Evolutionary conservation across 2,888 invertebrate genomes (phyloP).

Genomic region (Andricus quercusramuli): DNA sequence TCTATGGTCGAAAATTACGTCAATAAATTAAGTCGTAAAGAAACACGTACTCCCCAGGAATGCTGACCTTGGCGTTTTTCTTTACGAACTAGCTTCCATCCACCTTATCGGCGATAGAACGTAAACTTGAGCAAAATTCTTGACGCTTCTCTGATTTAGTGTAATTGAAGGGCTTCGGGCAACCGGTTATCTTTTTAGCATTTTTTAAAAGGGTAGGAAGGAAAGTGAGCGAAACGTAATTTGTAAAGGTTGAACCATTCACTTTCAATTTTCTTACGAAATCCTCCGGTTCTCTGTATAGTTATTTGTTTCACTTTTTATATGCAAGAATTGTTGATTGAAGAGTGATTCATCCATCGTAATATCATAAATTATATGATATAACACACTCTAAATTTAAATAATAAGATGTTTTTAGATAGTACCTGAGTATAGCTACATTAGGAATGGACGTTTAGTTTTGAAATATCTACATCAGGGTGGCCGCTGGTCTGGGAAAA

Average conservation of each 20-base stretch:
- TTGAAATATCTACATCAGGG: too few relatives aligned
- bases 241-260: background rate
- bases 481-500: too few relatives aligned
- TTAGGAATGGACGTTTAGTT: too few relatives aligned
- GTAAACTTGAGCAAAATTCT: conserved; percentile 40
- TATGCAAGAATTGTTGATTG: background rate
- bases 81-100: conserved; percentile 11
- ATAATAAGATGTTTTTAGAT: background rate
- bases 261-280: conserved; percentile 9
- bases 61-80: conserved; percentile 4
- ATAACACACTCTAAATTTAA: background rate
- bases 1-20: background rate
- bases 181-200: conserved; percentile 22
- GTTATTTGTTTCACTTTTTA: background rate
- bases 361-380: background rate
- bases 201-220: conserved; percentile 18
- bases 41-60: background rate
- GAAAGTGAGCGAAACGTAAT: conserved; percentile 13
- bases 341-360: background rate
- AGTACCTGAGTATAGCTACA: too few relatives aligned
- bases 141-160: conserved; percentile 35
- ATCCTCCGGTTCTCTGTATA: background rate
- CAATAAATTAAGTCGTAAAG: conserved; percentile 11
- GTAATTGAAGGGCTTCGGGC: conserved; percentile 34
- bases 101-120: conserved; percentile 32